phyloP scores from a whole-genome alignment of 2,888 invertebrate species.

The Hydrotaea cyrtoneurina region DNA sequence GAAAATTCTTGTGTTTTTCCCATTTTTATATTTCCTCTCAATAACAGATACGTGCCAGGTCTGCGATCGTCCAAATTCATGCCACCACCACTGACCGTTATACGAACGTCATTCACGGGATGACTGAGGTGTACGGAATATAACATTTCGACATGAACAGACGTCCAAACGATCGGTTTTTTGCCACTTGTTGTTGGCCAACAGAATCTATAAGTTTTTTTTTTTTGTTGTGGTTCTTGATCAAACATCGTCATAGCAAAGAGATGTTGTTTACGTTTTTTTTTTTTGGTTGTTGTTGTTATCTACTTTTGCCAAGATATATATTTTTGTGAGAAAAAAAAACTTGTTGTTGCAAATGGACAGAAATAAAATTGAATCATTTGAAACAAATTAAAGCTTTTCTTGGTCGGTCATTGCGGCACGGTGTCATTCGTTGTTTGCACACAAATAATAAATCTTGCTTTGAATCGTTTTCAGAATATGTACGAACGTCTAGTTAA shows the following conservation, averaged over 20 bases:
- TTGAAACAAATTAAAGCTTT: slow-evolving; percentile 51
- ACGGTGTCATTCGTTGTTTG: neutral
- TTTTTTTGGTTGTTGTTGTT: slow-evolving; percentile 1
- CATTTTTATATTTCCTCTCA: neutral
- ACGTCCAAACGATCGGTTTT: slow-evolving; percentile 20
- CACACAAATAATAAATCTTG: slow-evolving; percentile 18
- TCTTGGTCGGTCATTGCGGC: slow-evolving; percentile 2
- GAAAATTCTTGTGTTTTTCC: neutral
- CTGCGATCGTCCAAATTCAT: too few relatives aligned
- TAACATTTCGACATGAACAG: neutral
- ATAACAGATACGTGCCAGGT: too few relatives aligned
- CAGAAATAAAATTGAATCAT: slow-evolving; percentile 41
- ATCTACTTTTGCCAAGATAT: neutral
- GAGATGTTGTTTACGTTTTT: slow-evolving; percentile 59
- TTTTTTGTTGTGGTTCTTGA: slow-evolving; percentile 24
- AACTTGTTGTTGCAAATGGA: slow-evolving; percentile 21
- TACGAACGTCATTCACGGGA: neutral
- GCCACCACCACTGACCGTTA: neutral
- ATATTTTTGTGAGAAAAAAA: slow-evolving; percentile 40
- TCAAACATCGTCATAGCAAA: slow-evolving; percentile 52
- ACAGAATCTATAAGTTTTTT: slow-evolving; percentile 36
- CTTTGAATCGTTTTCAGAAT: slow-evolving; percentile 25
- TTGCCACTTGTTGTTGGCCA: slow-evolving; percentile 59
- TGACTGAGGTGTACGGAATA: neutral
- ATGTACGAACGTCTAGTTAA: neutral